Evolutionary conservation across 2,797 vertebrate species (phyloP).

Genomic region (Smutsia gigantea): DNA sequence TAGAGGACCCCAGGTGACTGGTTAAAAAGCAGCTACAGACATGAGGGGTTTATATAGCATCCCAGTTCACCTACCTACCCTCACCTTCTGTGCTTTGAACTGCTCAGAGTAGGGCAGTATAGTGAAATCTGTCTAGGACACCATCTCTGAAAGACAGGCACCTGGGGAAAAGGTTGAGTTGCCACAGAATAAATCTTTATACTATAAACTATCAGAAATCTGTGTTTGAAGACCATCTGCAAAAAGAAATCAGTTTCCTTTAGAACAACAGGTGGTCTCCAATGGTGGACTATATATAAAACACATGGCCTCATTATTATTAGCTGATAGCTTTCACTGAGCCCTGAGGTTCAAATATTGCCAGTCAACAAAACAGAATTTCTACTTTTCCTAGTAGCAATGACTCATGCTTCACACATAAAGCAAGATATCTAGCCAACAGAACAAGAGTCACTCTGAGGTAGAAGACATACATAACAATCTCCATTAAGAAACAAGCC

Average conservation of each 20-base stretch:
- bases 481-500: slow-evolving; percentile 12
- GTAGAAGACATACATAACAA: background rate
- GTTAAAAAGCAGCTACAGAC: slow-evolving; percentile 70
- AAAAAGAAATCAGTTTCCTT: slow-evolving; percentile 73
- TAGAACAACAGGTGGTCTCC: slow-evolving; percentile 77
- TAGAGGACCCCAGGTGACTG: slow-evolving; percentile 72
- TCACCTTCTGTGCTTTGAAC: slow-evolving; percentile 77
- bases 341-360: slow-evolving; percentile 57
- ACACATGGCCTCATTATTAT: slow-evolving; percentile 71
- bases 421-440: slow-evolving; percentile 32
- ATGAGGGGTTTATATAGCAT: slow-evolving; percentile 67
- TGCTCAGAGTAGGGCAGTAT: slow-evolving; percentile 67
- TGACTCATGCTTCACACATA: slow-evolving; percentile 57
- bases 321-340: slow-evolving; percentile 60
- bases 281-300: slow-evolving; percentile 73
- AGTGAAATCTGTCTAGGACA: slow-evolving; percentile 71
- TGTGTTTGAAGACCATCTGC: slow-evolving; percentile 76
- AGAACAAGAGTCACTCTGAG: slow-evolving; percentile 39
- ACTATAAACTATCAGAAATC: slow-evolving; percentile 73
- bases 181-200: slow-evolving; percentile 73
- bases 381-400: slow-evolving; percentile 58
- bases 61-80: slow-evolving; percentile 71
- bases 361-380: slow-evolving; percentile 58
- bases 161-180: slow-evolving; percentile 70
- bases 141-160: slow-evolving; percentile 70